Evolutionary conservation across 2,888 invertebrate genomes (phyloP).

Genomic region (Dryadula phaetusa): DNA sequence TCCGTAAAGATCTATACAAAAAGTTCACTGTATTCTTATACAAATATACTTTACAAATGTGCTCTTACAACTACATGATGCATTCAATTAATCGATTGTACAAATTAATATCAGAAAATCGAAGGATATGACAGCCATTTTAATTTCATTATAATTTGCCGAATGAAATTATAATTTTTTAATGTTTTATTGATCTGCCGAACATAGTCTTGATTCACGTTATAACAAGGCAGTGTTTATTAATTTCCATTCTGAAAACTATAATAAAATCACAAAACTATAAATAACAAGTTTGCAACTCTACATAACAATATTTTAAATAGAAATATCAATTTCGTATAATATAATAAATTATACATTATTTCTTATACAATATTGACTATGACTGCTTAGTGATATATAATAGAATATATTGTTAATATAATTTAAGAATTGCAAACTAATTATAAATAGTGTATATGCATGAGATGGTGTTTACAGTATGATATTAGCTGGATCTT

Average conservation of each 20-base stretch:
- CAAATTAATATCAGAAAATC: constrained; percentile 25
- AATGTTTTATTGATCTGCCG: neutral
- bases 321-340: neutral
- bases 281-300: neutral
- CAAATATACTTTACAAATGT: constrained; percentile 22
- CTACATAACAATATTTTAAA: neutral
- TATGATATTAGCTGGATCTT: constrained; percentile 97
- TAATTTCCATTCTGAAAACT: constrained; percentile 27
- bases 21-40: constrained; percentile 25
- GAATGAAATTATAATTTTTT: neutral
- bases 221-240: constrained; percentile 3
- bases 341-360: neutral
- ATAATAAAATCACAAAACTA: constrained; percentile 23
- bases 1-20: constrained; percentile 31
- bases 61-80: constrained; percentile 27
- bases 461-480: constrained; percentile 66
- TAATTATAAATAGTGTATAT: neutral
- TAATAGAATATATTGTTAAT: neutral
- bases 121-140: constrained; percentile 34
- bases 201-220: neutral
- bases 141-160: constrained; percentile 32
- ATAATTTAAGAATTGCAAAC: neutral
- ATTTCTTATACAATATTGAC: neutral
- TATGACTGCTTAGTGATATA: neutral
- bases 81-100: constrained; percentile 9